Evolutionary conservation across 1,140 invertebrate species (phyloP).

Genomic region (Oreohelix idahoensis): DNA sequence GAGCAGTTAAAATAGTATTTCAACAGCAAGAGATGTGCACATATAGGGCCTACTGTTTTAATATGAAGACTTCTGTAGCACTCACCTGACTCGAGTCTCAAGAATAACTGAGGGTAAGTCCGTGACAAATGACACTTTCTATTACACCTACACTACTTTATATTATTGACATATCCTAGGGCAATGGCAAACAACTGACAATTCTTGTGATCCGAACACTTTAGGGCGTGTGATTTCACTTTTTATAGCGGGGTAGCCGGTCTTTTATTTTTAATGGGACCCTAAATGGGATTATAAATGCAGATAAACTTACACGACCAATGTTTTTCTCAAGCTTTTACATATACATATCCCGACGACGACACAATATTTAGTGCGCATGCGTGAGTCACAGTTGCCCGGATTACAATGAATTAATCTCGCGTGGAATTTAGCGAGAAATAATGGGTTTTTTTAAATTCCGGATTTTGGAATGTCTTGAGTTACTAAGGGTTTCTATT

Average conservation of each 20-base stretch:
- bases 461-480: background rate
- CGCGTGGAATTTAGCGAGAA: too few relatives aligned
- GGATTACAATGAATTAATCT: conserved; percentile 47
- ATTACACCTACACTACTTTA: too few relatives aligned
- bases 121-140: background rate
- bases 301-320: conserved; percentile 16
- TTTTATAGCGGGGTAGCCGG: background rate
- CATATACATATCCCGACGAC: conserved; percentile 36
- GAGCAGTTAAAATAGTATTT: too few relatives aligned
- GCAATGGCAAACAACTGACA: background rate
- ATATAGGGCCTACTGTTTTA: too few relatives aligned
- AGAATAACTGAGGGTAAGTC: background rate
- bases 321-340: conserved; percentile 30
- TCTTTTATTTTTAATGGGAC: background rate
- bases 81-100: too few relatives aligned
- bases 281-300: background rate
- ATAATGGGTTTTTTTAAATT: too few relatives aligned
- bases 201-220: background rate
- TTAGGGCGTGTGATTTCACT: background rate
- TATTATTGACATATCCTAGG: background rate
- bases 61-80: too few relatives aligned
- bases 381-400: conserved; percentile 37
- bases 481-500: too few relatives aligned
- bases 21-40: too few relatives aligned
- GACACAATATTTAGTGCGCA: conserved; percentile 39